A percentile compares a stretch with the other conserved stretches of the same genome.
Evolutionary conservation across 2,888 invertebrate species (phyloP).

Genomic region (Phorcus lineatus): DNA sequence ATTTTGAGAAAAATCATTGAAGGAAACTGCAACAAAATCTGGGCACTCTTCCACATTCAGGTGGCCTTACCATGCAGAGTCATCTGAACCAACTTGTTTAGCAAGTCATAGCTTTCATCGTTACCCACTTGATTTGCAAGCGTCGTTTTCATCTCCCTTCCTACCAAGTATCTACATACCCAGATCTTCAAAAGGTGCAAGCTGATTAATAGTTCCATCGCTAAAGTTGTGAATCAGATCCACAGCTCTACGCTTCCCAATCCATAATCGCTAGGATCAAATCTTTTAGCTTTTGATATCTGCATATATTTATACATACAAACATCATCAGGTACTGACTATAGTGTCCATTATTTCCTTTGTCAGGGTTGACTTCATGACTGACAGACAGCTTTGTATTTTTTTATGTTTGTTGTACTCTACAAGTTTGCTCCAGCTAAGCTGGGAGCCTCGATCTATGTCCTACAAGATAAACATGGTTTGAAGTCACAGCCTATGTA

Average conservation of each 20-base stretch:
- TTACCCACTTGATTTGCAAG: no score
- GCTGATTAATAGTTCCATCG: not conserved
- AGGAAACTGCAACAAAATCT: not conserved
- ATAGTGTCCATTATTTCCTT: not conserved
- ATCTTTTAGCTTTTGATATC: constrained; percentile 18
- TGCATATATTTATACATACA: not conserved
- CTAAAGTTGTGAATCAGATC: not conserved
- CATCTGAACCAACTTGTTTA: not conserved
- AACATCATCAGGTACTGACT: not conserved
- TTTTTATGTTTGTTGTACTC: constrained; percentile 9
- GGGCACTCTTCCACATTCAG: constrained; percentile 15
- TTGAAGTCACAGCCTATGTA: no score
- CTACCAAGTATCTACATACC: no score
- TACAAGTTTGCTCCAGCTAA: constrained; percentile 1
- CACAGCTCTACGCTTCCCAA: not conserved
- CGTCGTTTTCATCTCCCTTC: no score
- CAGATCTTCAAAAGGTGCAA: no score
- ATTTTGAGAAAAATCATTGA: no score
- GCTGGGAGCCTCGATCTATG: not conserved
- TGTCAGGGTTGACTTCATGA: not conserved
- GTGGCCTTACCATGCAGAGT: constrained; percentile 8
- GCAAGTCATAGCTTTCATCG: not conserved
- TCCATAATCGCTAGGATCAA: not conserved
- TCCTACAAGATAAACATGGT: no score
- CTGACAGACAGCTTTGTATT: not conserved